Conservation (phyloP, 2,797 vertebrate species). For the Spondyliosoma cantharus region DNA sequence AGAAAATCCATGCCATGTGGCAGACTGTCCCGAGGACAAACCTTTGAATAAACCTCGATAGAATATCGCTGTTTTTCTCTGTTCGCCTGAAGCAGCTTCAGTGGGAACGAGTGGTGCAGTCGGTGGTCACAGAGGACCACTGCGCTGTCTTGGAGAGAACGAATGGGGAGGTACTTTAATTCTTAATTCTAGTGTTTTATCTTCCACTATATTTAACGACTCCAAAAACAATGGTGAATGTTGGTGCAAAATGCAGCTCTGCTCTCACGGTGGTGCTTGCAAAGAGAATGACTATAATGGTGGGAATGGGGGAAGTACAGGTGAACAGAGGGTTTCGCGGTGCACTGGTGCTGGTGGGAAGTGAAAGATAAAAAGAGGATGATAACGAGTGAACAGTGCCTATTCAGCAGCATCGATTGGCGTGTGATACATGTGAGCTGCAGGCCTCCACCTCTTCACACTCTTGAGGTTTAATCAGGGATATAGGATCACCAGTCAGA, state of each 20-base stretch:
- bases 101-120: slow-evolving; percentile 1
- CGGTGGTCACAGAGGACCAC: slow-evolving; percentile 36
- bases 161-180: slow-evolving; percentile 33
- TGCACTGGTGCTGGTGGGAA: slow-evolving; percentile 19
- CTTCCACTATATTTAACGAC: slow-evolving; percentile 35
- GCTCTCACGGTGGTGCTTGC: slow-evolving; percentile 16
- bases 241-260: slow-evolving; percentile 19
- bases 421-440: slow-evolving; percentile 44
- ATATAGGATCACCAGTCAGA: slow-evolving; percentile 17
- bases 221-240: slow-evolving; percentile 12
- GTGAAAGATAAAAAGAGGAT: slow-evolving; percentile 13
- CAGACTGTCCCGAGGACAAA: slow-evolving; percentile 16
- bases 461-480: slow-evolving; percentile 33
- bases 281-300: slow-evolving; percentile 17
- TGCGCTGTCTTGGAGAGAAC: slow-evolving; percentile 1
- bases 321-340: slow-evolving; percentile 1
- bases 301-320: not conserved
- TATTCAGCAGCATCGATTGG: slow-evolving; percentile 67
- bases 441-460: slow-evolving; percentile 35
- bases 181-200: slow-evolving; percentile 36
- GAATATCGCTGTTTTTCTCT: not conserved
- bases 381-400: slow-evolving; percentile 32
- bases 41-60: not conserved
- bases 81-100: slow-evolving; percentile 28
- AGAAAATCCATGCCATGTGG: slow-evolving; percentile 7